Base-by-base conservation (phyloP, 2,113 vertebrate genomes). In the Halcyon senegalensis region DNA sequence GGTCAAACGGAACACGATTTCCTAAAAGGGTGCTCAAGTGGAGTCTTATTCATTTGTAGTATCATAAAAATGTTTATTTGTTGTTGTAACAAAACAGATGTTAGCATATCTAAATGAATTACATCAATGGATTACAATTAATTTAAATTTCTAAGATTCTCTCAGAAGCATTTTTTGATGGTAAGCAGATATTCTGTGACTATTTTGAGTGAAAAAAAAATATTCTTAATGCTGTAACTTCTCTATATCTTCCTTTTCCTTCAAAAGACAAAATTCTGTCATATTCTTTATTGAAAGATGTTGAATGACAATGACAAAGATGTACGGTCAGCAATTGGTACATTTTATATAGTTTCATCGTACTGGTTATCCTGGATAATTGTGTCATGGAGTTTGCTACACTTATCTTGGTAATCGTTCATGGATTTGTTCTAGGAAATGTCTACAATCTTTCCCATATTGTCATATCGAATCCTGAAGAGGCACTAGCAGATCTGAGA, bases 291-390 rank as follows among this genome's bases (percentile, higher is more conserved):
- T 53, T 53, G 13, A 53, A 28, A 28, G 51, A 28, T 2, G 1
- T 19, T 64, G n/a, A 41, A 30, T 46, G 46, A 11, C 2, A 41
- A 30, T 46, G 19, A 11, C 2, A 67, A 64, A 41, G 19, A 4
- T 1, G 2, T 8, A 11, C 3, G 23, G n/a, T 13, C 10, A 69
- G 16, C 59, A 60, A 55, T 33, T 55, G 2, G 0, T 33, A 56
- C 16, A 10, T 75, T 82, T 64, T 23, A 37, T 59, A 20, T 8
- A 33, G 4, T 64, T 83, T 74, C 39, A 41, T 48, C 21, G 79
- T 27, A 30, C 8, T 10, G 16, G 20, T 20, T 50, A 23, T 35
- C 15, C 55, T 60, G 28, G 7, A 37, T 37, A 67, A 31, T 20
- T 44, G 4, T 35, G 7, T 16, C 20, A 60, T 77, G 30, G 16